phyloP scores from a whole-genome alignment of 2,113 vertebrate species.

The Paedocypris sp. region DNA sequence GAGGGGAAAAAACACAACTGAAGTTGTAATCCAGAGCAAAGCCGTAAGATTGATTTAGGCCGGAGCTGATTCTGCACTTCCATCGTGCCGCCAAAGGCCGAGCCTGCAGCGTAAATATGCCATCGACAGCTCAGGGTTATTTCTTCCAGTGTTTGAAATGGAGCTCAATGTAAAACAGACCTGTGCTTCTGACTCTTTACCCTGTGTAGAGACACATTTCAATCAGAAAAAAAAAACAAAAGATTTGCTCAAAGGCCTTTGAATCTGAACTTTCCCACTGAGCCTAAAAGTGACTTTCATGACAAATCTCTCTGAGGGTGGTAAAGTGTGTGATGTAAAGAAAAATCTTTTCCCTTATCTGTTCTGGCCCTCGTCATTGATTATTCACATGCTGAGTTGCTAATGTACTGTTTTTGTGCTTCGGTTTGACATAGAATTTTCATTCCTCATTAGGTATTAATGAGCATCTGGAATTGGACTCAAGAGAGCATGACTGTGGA shows the following conservation, averaged over 20 bases:
- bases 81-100: neutral
- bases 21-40: neutral
- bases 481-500: neutral
- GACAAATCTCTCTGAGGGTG: neutral
- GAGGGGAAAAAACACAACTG: neutral
- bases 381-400: neutral
- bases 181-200: neutral
- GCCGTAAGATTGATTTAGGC: slow-evolving; percentile 3
- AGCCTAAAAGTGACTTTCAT: neutral
- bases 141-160: neutral
- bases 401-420: neutral
- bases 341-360: neutral
- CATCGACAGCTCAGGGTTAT: slow-evolving; percentile 1
- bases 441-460: slow-evolving; percentile 28
- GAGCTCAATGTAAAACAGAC: neutral
- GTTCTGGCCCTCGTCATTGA: neutral
- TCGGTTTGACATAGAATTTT: slow-evolving; percentile 21
- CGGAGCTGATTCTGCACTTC: slow-evolving; percentile 8
- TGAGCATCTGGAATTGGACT: slow-evolving; percentile 25
- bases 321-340: slow-evolving; percentile 2
- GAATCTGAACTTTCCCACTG: neutral
- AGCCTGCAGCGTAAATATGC: neutral
- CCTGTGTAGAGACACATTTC: neutral
- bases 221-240: neutral
- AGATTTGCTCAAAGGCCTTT: neutral